Base-by-base conservation (phyloP, 2,113 vertebrate species). In the Oreochromis tanganicae region DNA sequence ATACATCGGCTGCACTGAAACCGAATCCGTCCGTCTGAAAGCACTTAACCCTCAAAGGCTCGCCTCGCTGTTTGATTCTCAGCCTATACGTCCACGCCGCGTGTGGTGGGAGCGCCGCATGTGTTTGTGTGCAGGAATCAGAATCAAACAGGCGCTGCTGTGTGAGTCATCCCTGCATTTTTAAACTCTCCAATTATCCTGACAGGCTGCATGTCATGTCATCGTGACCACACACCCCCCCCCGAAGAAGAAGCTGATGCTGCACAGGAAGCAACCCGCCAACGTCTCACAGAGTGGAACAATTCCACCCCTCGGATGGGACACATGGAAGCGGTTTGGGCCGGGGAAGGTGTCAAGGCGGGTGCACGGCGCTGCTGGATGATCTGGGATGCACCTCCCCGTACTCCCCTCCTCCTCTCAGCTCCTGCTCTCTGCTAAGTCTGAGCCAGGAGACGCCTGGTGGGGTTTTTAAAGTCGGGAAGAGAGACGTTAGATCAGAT, bases 401-500 rank as follows among this genome's bases (percentile, higher is more conserved):
- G 5, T 27, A 11, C 6, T 34, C 7, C 2, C 19, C 12, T 16
- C 3, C n/a, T 21, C 12, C 38, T 66, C 19, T 38, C 17, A 34
- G 48, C 81, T 14, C 16, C 55, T 16, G 1, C 61, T 43, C 12
- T 48, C 48, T 48, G 41, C 24, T 24, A 32, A 87, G 21, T 48
- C 66, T 61, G 66, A 86, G 80, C 78, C 81, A 85, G 21, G 87
- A 56, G 48, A 78, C 13, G 73, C 82, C 52, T 63, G 66, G 93
- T 96, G 95, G 95, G 94, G 92, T 95, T 95, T 89, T 91, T 96
- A 95, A 95, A 96, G 93, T 95, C 7, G 38, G 66, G 88, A 96
- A 97, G 88, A 97, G 82, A 97, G 96, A 97, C 95, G 96, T 97
- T 96, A 94, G 96, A 97, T 97, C 96, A 96, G 96, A 97, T 97